Evolutionary conservation across 2,888 invertebrate genomes (phyloP).

Genomic region (Lapara coniferarum): DNA sequence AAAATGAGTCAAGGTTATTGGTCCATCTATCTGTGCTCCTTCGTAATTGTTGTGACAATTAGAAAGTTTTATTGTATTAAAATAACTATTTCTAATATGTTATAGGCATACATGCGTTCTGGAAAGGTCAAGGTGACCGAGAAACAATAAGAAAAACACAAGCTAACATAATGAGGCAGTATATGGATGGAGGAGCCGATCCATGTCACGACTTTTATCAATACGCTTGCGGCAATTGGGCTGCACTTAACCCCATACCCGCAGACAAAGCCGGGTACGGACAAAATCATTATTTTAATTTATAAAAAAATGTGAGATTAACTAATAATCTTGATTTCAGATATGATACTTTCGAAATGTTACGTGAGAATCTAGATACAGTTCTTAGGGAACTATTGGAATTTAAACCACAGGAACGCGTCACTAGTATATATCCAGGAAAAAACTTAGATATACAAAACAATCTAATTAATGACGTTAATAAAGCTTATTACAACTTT

Average conservation of each 20-base stretch:
- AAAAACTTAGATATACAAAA: constrained; percentile 60
- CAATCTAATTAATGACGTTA: constrained; percentile 50
- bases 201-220: constrained; percentile 94
- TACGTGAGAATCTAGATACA: constrained; percentile 90
- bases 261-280: constrained; percentile 90
- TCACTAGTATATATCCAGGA: constrained; percentile 66
- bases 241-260: constrained; percentile 92
- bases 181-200: constrained; percentile 88
- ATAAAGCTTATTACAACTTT: constrained; percentile 32
- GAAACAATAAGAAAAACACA: constrained; percentile 85
- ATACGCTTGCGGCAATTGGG: constrained; percentile 95
- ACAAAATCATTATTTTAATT: neutral
- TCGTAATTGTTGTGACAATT: constrained; percentile 16
- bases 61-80: no score
- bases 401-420: constrained; percentile 66
- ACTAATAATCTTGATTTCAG: constrained; percentile 51
- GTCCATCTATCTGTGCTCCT: constrained; percentile 27
- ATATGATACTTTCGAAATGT: constrained; percentile 95
- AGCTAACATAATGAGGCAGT: constrained; percentile 88
- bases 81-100: neutral
- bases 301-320: neutral
- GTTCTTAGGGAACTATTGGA: constrained; percentile 87
- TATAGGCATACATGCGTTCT: constrained; percentile 81
- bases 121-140: constrained; percentile 83
- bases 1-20: constrained; percentile 57